These are phyloP conservation scores for Loris lydekkerianus DNA, from an alignment of 2,797 vertebrate species.

Conservation along the genomic window DNA sequence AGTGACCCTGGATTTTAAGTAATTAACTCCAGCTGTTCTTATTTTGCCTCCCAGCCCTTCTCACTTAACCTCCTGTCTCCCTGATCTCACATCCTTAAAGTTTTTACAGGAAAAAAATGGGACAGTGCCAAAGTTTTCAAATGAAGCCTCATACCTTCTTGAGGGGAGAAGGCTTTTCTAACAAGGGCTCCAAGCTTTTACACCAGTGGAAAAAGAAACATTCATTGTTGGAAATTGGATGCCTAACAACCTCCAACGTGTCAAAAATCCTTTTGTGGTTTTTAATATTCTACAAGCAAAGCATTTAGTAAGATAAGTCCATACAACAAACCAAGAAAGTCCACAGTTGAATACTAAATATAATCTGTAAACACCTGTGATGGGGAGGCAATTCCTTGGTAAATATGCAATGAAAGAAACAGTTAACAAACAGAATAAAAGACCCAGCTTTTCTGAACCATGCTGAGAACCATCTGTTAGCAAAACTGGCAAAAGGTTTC, in stretches of 20 bases:
- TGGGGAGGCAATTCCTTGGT: not conserved
- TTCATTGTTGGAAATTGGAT: conserved; percentile 68
- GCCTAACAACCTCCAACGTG: conserved; percentile 59
- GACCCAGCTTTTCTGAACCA: conserved; percentile 56
- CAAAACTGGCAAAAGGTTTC: conserved; percentile 63
- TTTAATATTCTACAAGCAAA: conserved; percentile 72
- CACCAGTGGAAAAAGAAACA: conserved; percentile 62
- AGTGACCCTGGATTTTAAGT: conserved; percentile 79
- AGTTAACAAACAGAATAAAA: not conserved
- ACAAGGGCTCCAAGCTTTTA: conserved; percentile 49
- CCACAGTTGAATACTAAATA: not conserved
- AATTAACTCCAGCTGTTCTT: conserved; percentile 83
- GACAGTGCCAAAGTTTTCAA: conserved; percentile 74
- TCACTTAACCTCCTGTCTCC: conserved; percentile 77
- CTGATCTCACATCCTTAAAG: conserved; percentile 72
- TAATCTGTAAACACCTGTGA: conserved; percentile 81
- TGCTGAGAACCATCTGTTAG: conserved; percentile 76
- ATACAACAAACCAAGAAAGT: conserved; percentile 70
- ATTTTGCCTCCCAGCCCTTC: conserved; percentile 76
- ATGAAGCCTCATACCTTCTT: conserved; percentile 60
- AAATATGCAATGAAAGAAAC: conserved; percentile 47
- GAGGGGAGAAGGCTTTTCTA: conserved; percentile 50
- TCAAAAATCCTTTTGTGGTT: conserved; percentile 77
- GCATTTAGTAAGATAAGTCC: conserved; percentile 73
- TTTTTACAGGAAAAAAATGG: conserved; percentile 75